Conservation (phyloP, 1,140 invertebrate species). For the Caenorhabditis tropicalis region DNA sequence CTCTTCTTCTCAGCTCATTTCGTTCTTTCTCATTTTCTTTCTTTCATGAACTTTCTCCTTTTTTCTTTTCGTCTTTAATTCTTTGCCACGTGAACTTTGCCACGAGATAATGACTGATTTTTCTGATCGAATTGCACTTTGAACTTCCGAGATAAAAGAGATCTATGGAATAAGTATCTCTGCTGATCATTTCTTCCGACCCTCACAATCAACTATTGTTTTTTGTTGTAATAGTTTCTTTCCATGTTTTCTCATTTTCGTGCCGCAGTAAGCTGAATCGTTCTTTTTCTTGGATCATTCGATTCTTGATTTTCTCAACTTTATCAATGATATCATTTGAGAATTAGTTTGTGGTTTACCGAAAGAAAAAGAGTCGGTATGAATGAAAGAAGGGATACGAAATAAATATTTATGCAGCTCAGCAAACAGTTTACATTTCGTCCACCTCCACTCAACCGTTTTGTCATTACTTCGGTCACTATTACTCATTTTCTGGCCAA, state of each 20-base stretch:
- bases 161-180: background rate
- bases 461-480: background rate
- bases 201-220: background rate
- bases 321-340: background rate
- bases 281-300: too few species aligned
- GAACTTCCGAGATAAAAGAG: background rate
- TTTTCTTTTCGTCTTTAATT: background rate
- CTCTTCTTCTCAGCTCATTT: background rate
- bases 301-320: background rate
- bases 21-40: background rate
- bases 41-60: background rate
- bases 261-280: too few species aligned
- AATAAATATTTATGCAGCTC: slow-evolving; percentile 40
- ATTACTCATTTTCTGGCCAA: background rate
- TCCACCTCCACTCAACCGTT: background rate
- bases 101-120: background rate
- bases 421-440: slow-evolving; percentile 27
- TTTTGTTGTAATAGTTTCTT: slow-evolving; percentile 13
- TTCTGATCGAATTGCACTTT: background rate
- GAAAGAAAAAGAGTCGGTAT: background rate
- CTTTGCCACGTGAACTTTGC: background rate
- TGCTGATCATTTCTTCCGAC: background rate
- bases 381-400: background rate
- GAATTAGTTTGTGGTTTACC: too few species aligned
- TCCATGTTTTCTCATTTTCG: too few species aligned